phyloP scores from a whole-genome alignment of 2,797 vertebrate species.

The Lutjanus argentimaculatus region DNA sequence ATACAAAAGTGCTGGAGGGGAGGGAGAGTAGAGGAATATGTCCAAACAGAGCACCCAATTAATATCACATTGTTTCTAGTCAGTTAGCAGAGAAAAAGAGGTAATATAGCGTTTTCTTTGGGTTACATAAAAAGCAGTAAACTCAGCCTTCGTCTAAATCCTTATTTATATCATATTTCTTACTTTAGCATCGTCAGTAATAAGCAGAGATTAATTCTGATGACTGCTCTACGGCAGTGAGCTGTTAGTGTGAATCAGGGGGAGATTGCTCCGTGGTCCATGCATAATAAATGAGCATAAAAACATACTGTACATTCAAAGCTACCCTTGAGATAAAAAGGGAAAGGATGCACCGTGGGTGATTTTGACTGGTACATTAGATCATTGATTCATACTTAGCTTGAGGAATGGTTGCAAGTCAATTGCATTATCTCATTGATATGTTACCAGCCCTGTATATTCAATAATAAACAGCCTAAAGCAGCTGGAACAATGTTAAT shows the following conservation, averaged over 20 bases:
- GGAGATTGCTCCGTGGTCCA: slow-evolving; percentile 13
- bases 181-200: slow-evolving; percentile 26
- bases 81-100: slow-evolving; percentile 12
- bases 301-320: slow-evolving; percentile 25
- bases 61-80: slow-evolving; percentile 43
- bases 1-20: slow-evolving; percentile 29
- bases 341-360: slow-evolving; percentile 29
- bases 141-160: slow-evolving; percentile 7
- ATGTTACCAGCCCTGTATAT: slow-evolving; percentile 10
- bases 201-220: slow-evolving; percentile 40
- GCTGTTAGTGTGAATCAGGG: slow-evolving; percentile 32
- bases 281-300: slow-evolving; percentile 37
- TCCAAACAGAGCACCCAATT: slow-evolving; percentile 49
- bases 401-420: slow-evolving; percentile 44
- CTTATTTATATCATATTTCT: slow-evolving; percentile 21
- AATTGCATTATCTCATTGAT: slow-evolving; percentile 32
- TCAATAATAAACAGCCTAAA: slow-evolving; percentile 13
- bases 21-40: slow-evolving; percentile 16
- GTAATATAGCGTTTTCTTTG: slow-evolving; percentile 11
- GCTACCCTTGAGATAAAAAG: slow-evolving; percentile 27
- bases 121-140: slow-evolving; percentile 38
- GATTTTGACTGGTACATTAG: slow-evolving; percentile 47
- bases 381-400: slow-evolving; percentile 49
- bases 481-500: slow-evolving; percentile 7
- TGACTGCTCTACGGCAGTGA: slow-evolving; percentile 17